These are phyloP conservation scores for Meghimatium bilineatum DNA, from an alignment of 2,888 invertebrate genomes.

Conservation along the genomic window DNA sequence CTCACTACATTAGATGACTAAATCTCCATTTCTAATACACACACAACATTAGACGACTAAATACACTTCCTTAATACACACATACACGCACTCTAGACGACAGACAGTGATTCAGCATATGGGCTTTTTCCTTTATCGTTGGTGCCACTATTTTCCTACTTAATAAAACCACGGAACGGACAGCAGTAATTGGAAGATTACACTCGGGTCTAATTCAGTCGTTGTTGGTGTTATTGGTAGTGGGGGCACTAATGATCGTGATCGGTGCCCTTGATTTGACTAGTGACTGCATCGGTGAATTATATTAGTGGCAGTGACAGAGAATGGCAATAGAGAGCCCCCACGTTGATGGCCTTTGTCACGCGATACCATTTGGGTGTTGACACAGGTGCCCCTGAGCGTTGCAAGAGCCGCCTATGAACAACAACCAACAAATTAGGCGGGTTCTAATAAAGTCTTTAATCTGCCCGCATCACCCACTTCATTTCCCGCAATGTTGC, in stretches of 20 bases:
- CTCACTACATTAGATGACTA: too few relatives aligned
- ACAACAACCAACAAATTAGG: constrained; percentile 41
- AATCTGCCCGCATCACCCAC: constrained; percentile 47
- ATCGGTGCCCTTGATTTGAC: neutral
- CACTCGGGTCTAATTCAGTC: neutral
- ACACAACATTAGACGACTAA: too few relatives aligned
- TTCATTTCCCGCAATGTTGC: constrained; percentile 45
- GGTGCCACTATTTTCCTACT: neutral
- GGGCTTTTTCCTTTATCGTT: constrained; percentile 8
- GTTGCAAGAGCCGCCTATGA: constrained; percentile 2
- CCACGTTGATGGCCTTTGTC: constrained; percentile 5
- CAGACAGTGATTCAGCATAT: neutral
- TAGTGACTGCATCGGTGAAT: constrained; percentile 21
- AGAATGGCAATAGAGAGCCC: constrained; percentile 27
- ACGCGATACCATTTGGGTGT: constrained; percentile 30
- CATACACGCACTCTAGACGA: neutral
- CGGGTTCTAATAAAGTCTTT: constrained; percentile 29
- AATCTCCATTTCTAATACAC: neutral
- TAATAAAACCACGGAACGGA: constrained; percentile 13
- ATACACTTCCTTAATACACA: neutral
- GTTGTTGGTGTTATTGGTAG: neutral
- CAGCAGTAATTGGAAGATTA: constrained; percentile 28
- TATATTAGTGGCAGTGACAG: neutral
- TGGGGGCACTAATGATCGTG: neutral
- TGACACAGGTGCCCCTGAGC: constrained; percentile 43